A percentile compares a stretch with the other conserved stretches of the same genome.
Evolutionary conservation across 2,797 vertebrate species (phyloP).

Genomic region (Pangasius larnaudii): DNA sequence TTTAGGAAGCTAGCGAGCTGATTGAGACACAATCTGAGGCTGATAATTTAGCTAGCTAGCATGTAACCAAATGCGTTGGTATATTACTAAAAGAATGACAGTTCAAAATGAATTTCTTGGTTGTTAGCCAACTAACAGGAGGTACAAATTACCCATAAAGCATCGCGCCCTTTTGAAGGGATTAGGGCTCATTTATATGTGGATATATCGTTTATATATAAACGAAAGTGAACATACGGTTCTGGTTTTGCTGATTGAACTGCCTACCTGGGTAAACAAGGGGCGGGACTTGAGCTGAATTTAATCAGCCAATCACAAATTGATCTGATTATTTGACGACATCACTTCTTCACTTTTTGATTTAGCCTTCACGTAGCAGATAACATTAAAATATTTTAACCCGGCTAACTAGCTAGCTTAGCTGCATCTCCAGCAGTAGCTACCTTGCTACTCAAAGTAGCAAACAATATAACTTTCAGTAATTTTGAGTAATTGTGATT

Average conservation of each 20-base stretch:
- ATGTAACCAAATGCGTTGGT: neutral
- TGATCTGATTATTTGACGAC: neutral
- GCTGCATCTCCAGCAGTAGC: neutral
- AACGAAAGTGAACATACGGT: neutral
- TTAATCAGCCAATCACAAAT: neutral
- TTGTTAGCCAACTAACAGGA: neutral
- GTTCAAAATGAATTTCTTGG: neutral
- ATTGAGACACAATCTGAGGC: neutral
- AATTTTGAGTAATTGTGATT: neutral
- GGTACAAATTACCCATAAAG: neutral
- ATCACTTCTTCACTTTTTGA: neutral
- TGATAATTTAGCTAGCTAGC: neutral
- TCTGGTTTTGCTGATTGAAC: neutral
- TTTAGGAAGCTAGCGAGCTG: too few relatives aligned
- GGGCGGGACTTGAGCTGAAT: neutral
- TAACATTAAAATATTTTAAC: neutral
- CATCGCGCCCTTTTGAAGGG: neutral
- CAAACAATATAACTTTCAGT: neutral
- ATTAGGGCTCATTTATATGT: neutral
- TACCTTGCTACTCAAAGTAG: neutral
- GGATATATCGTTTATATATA: neutral
- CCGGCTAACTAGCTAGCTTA: neutral
- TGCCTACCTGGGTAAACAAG: neutral
- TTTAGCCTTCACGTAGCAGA: neutral
- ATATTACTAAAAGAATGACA: neutral